These are phyloP conservation scores for Drosophila atripex DNA, from an alignment of 2,888 invertebrate species.

Conservation along the genomic window DNA sequence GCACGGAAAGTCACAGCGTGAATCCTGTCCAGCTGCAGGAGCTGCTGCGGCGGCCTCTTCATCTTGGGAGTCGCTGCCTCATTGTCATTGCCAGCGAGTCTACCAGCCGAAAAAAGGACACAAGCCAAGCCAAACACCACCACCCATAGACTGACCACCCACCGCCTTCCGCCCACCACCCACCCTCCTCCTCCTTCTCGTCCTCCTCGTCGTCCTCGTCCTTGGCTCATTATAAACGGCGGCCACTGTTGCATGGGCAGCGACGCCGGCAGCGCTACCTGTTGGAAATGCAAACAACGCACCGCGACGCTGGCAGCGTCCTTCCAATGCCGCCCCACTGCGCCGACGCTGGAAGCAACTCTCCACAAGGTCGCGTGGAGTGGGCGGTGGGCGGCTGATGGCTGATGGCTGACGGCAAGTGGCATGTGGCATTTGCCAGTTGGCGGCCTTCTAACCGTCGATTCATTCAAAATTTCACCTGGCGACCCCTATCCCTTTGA, in stretches of 20 bases:
- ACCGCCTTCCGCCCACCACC: not conserved
- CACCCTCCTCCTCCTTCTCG: too few relatives aligned
- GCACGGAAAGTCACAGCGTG: slow-evolving; percentile 55
- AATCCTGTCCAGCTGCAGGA: slow-evolving; percentile 41
- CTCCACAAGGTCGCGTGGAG: slow-evolving; percentile 48
- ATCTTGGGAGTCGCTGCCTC: slow-evolving; percentile 21
- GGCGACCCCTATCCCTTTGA: slow-evolving; percentile 8
- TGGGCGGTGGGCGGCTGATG: not conserved
- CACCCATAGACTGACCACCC: slow-evolving; percentile 43
- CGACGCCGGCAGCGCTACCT: slow-evolving; percentile 66
- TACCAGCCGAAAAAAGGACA: too few relatives aligned
- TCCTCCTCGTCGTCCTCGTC: slow-evolving; percentile 6
- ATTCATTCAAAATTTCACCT: slow-evolving; percentile 33
- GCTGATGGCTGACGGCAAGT: not conserved
- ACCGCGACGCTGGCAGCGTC: slow-evolving; percentile 39
- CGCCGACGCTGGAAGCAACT: slow-evolving; percentile 70
- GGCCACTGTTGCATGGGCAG: slow-evolving; percentile 69
- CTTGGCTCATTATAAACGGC: slow-evolving; percentile 67
- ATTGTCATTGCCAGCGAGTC: slow-evolving; percentile 25
- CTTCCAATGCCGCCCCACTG: not conserved
- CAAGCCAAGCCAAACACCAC: not conserved
- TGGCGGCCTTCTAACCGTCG: slow-evolving; percentile 23
- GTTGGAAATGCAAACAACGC: slow-evolving; percentile 74
- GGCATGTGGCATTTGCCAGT: slow-evolving; percentile 8
- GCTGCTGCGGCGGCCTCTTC: not conserved